Percentiles rank a stretch among this genome's conserved stretches.
These are phyloP conservation scores for Recurvirostra avosetta DNA, from an alignment of 2,113 vertebrate species.

Conservation along the genomic window DNA sequence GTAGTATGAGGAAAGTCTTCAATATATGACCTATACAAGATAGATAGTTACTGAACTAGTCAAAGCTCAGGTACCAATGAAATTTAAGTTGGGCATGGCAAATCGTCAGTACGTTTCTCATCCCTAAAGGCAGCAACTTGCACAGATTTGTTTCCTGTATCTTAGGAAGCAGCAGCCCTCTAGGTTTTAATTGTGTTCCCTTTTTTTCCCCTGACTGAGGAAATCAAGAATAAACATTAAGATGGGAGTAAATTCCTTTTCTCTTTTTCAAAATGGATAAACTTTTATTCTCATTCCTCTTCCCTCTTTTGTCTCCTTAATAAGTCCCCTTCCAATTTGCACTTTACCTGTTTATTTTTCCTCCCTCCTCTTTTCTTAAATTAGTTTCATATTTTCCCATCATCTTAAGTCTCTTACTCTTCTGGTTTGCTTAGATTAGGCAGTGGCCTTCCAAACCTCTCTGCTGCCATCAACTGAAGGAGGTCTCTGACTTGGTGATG, in stretches of 20 bases:
- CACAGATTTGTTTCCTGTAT: background rate
- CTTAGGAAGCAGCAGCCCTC: background rate
- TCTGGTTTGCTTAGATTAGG: background rate
- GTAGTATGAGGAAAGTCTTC: background rate
- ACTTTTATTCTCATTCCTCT: background rate
- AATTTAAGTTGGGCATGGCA: background rate
- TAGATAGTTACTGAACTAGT: background rate
- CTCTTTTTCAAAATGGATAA: background rate
- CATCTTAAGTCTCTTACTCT: background rate
- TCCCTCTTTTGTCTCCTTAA: background rate
- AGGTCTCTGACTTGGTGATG: background rate
- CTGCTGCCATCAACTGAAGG: background rate
- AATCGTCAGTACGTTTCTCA: background rate
- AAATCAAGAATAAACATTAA: background rate
- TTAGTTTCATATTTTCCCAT: background rate
- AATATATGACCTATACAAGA: background rate
- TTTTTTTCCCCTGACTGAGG: accelerated
- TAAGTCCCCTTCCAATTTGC: background rate
- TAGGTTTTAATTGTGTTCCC: background rate
- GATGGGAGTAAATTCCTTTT: background rate
- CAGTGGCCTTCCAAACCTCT: background rate
- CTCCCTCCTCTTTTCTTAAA: background rate
- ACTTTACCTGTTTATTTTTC: background rate
- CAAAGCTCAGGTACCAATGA: background rate
- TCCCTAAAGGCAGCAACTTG: background rate